Base-by-base conservation (phyloP, 2,113 vertebrate species). In the Lathamus discolor region DNA sequence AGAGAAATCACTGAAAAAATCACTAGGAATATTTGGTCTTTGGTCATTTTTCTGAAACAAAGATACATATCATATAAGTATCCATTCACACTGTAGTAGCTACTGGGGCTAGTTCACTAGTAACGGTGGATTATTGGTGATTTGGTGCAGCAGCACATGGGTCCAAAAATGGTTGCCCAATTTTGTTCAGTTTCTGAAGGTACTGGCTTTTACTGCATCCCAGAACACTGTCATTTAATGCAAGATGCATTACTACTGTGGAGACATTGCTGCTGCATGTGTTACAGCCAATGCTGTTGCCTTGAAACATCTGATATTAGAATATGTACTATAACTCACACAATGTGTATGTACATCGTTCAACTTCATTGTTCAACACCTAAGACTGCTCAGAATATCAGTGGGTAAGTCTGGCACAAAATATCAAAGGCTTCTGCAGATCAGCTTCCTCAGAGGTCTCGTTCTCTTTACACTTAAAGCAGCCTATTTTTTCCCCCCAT, bases 321-420 rank as follows among this genome's bases (percentile, higher is more conserved):
- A 59, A 31, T 22, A 49, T 2, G 17, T 24, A 23, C 31, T 20
- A 2, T 41, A 57, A 78, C 62, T 46, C 55, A 54, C 0, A 0
- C n/a, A 73, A 23, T 1, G 16, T 31, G 29, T 11, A 17, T 1
- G 1, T 11, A 61, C 0, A 13, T 8, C 33, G 13, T 23, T 79
- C 78, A 85, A 3, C 27, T 51, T 28, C 39, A 39, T 39, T 39
- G 39, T 39, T 39, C 39, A 39, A 29, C 27, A 61, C 37, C 29
- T 46, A 41, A 72, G 59, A 61, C 23, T 44, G 52, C 57, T 76
- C n/a, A 73, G 35, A 83, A 7, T 61, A 75, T 5, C 1, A 0
- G 25, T 12, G 29, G 5, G 28, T n/a, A 83, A 73, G 16, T 18
- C 41, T 27, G 39, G 37, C 31, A 84, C 19, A 86, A 92, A 68